Base-by-base conservation (phyloP, 2,113 vertebrate species). In the Pongo abelii region DNA sequence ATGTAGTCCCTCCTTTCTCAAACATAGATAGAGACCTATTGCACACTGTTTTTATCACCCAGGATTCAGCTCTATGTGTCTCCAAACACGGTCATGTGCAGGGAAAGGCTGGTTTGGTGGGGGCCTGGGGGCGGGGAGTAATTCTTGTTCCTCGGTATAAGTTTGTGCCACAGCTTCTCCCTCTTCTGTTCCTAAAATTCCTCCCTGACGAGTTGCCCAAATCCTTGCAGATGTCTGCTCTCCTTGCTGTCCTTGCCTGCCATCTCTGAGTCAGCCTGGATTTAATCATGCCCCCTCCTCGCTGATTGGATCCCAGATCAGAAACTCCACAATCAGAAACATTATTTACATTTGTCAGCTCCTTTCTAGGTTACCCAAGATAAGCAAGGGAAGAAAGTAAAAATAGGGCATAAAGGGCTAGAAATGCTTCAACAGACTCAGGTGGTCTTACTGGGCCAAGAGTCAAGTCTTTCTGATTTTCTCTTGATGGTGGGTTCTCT, bases 221-320 rank as follows among this genome's bases (percentile, higher is more conserved):
- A 69, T 30, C 55, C 61, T 67, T 64, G 57, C 30, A 80, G 30
- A 85, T 8, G 12, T 55, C 38, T 50, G n/a, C n/a, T n/a, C 3
- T 87, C 80, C 40, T 52, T 20, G 35, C 48, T 91, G 52, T 84
- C 79, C 75, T 46, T 23, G 9, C 22, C 70, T 64, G 35, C 20
- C 80, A 38, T 69, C 74, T 95, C 90, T 85, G 95, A 95, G 90
- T 96, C 67, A 86, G 35, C 70, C 84, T 40, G 38, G 70, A 64
- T 89, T 87, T 80, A 52, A 87, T 90, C 74, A 59, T 12, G n/a
- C 27, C 84, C 72, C 72, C 14, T 92, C 75, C 93, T 55, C 81
- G 84, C 67, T 38, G 14, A 64, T 81, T 64, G 78, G 32, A 38
- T 48, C 55, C 67, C n/a, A 30, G 72, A 35, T 81, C 38, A 38